Percentiles rank a stretch among this genome's conserved stretches.
Evolutionary conservation across 2,888 invertebrate species (phyloP).

Genomic region (Eurytoma californica): DNA sequence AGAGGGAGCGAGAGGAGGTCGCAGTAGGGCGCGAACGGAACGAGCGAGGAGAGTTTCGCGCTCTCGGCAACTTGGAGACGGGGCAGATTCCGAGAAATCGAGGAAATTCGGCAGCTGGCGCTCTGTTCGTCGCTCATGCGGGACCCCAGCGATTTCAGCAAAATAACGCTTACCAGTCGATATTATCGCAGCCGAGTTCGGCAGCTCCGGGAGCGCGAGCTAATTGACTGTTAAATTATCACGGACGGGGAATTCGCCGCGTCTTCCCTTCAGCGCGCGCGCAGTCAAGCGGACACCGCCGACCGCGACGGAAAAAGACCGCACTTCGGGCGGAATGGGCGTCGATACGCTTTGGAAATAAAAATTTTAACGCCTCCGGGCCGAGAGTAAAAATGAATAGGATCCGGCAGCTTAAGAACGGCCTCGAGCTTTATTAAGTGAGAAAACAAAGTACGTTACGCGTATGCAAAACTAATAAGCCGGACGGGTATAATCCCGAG

Average conservation of each 20-base stretch:
- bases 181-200: conserved; percentile 66
- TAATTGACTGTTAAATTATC: conserved; percentile 74
- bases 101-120: conserved; percentile 57
- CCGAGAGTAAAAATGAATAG: conserved; percentile 10
- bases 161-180: conserved; percentile 73
- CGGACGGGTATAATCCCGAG: conserved; percentile 61
- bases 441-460: conserved; percentile 56
- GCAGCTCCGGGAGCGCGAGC: conserved; percentile 64
- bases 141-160: conserved; percentile 69
- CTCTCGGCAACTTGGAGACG: conserved; percentile 50
- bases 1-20: conserved; percentile 2
- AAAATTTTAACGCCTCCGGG: conserved; percentile 42
- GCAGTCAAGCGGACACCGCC: background rate
- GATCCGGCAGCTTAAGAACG: conserved; percentile 36
- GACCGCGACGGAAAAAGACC: conserved; percentile 22
- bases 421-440: conserved; percentile 55
- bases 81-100: conserved; percentile 53
- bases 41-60: conserved; percentile 14
- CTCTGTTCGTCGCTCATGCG: conserved; percentile 52
- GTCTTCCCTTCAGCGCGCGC: background rate
- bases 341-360: conserved; percentile 23
- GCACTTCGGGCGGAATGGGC: background rate
- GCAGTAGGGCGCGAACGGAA: conserved; percentile 23
- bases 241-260: conserved; percentile 60
- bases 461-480: conserved; percentile 66